A percentile compares a stretch with the other conserved stretches of the same genome.
Conservation (phyloP, 2,113 vertebrate genomes). For the Kryptolebias marmoratus region DNA sequence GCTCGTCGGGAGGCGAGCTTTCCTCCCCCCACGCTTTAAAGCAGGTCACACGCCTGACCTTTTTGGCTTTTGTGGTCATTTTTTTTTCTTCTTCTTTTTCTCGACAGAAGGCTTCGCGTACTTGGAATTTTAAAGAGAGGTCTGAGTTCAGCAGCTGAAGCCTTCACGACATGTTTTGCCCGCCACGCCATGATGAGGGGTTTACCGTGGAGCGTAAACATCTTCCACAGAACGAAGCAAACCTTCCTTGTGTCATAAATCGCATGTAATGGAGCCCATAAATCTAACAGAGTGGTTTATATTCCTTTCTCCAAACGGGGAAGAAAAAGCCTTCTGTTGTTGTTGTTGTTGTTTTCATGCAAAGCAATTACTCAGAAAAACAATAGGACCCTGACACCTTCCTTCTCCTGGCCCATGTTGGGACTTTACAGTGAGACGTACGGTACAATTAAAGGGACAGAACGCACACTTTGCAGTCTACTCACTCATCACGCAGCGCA, state of each 20-base stretch:
- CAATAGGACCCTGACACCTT: not conserved
- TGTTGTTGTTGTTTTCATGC: not conserved
- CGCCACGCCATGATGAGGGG: constrained; percentile 49
- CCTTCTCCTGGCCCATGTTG: not conserved
- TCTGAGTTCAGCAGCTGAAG: constrained; percentile 32
- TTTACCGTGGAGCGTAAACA: constrained; percentile 19
- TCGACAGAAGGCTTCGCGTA: constrained; percentile 26
- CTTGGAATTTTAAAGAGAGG: constrained; percentile 54
- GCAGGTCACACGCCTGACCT: constrained; percentile 53
- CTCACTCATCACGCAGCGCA: not conserved
- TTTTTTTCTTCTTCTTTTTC: not conserved
- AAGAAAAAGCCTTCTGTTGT: not conserved
- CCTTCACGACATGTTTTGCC: constrained; percentile 48
- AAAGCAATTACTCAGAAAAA: not conserved
- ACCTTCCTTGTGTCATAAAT: constrained; percentile 12
- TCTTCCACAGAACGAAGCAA: constrained; percentile 7
- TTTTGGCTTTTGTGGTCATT: constrained; percentile 37
- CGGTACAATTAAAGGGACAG: not conserved
- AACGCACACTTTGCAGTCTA: not conserved
- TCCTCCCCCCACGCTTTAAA: constrained; percentile 71
- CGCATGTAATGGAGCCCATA: not conserved
- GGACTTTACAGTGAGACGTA: not conserved
- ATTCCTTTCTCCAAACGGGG: not conserved
- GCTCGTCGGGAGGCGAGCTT: constrained; percentile 31
- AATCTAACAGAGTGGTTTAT: constrained; percentile 1